Evolutionary conservation across 2,888 invertebrate genomes (phyloP).

Genomic region (Esperia sulphurella): DNA sequence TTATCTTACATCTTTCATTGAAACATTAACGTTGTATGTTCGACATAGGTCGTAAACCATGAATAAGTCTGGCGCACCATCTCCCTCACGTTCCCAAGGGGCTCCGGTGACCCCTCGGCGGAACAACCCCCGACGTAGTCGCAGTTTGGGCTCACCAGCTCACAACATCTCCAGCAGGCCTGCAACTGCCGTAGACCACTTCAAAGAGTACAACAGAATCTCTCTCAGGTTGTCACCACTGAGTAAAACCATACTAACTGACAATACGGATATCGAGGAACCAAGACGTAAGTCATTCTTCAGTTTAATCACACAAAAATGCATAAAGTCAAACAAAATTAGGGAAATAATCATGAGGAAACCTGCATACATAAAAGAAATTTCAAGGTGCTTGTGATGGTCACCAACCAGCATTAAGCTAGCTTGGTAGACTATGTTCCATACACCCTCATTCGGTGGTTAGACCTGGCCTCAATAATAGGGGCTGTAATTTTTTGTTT

Average conservation of each 20-base stretch:
- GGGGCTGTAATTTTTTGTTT: too few relatives aligned
- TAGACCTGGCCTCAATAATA: too few relatives aligned
- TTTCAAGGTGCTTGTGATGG: too few relatives aligned
- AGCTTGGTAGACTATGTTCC: too few relatives aligned
- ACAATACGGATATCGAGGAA: constrained; percentile 56
- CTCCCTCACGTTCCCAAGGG: constrained; percentile 54
- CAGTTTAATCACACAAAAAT: not conserved
- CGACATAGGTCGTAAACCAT: constrained; percentile 14
- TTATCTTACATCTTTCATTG: too few relatives aligned
- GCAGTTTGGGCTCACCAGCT: constrained; percentile 51
- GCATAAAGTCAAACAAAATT: too few relatives aligned
- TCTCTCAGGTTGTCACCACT: constrained; percentile 50
- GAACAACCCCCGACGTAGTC: constrained; percentile 30
- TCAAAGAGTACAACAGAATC: constrained; percentile 32
- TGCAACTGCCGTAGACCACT: constrained; percentile 38
- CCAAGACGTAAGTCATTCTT: constrained; percentile 49
- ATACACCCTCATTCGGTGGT: too few relatives aligned
- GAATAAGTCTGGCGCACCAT: constrained; percentile 43
- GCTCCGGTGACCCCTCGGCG: constrained; percentile 34
- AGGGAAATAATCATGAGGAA: too few relatives aligned
- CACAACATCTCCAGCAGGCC: constrained; percentile 38
- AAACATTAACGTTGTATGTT: too few relatives aligned
- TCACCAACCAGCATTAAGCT: too few relatives aligned
- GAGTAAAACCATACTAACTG: constrained; percentile 43
- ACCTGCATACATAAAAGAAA: too few relatives aligned